Percentiles rank a stretch among this genome's conserved stretches.
Conservation (phyloP, 2,888 invertebrate species). For the Amphipyra tragopoginis region DNA sequence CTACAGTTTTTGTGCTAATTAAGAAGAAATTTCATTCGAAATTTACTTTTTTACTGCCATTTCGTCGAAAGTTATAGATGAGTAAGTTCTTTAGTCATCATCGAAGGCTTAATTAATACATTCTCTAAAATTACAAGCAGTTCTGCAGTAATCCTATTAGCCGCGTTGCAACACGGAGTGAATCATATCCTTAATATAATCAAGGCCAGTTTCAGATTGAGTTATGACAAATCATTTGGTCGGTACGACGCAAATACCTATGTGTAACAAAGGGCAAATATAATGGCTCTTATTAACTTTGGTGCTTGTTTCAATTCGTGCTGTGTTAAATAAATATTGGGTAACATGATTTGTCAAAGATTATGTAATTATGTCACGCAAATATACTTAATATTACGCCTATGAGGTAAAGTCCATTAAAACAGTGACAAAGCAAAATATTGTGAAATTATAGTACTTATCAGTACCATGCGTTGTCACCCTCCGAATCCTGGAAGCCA, state of each 20-base stretch:
- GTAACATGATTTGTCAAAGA: conserved; percentile 38
- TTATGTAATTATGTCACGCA: conserved; percentile 36
- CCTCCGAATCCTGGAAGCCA: too few relatives aligned
- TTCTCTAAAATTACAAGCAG: conserved; percentile 35
- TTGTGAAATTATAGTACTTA: background rate
- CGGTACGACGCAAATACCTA: conserved; percentile 59
- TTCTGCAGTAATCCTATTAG: conserved; percentile 59
- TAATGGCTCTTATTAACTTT: conserved; percentile 59
- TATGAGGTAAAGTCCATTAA: conserved; percentile 25
- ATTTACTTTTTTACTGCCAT: background rate
- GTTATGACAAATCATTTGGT: conserved; percentile 67
- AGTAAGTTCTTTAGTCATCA: conserved; percentile 38
- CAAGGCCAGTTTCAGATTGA: conserved; percentile 66
- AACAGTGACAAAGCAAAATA: conserved; percentile 18
- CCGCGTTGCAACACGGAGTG: conserved; percentile 52
- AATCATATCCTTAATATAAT: conserved; percentile 71
- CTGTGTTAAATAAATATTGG: conserved; percentile 50
- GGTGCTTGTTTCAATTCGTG: conserved; percentile 47
- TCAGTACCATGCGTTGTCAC: background rate
- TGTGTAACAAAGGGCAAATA: conserved; percentile 64
- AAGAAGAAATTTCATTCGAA: conserved; percentile 20
- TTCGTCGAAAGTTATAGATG: conserved; percentile 22
- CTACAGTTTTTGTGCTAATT: conserved; percentile 24
- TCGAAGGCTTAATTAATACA: conserved; percentile 39
- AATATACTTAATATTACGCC: conserved; percentile 9